Base-by-base conservation (phyloP, 2,797 vertebrate genomes). In the Novumbra hubbsi region DNA sequence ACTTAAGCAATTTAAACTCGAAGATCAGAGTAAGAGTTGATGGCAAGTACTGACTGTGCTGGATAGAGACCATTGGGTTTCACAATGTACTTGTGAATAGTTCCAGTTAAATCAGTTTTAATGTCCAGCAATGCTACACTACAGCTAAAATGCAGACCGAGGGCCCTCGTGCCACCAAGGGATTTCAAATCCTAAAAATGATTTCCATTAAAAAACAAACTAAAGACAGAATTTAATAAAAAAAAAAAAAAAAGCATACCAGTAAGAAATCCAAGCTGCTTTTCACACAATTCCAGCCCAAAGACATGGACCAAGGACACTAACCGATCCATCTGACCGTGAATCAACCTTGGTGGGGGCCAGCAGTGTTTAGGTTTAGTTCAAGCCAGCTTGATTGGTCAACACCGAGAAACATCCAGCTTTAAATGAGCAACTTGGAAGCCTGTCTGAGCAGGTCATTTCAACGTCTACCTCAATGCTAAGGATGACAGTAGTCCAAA, bases 351-450 rank as follows among this genome's bases (percentile, higher is more conserved):
- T 32, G 41, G 71, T 68, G 45, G 65, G 55, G 50, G 70, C 48
- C 11, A 2, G 27, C 28, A 24, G 38, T 62, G 8, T 41, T 75
- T 30, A 12, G 76, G 64, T 30, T 73, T 45, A 72, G 74, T 73
- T 76, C 69, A 80, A 78, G 73, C 72, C 68, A 50, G 71, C 73
- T 78, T 76, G 71, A 69, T 73, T 52, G 52, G 30, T 52, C 27
- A 30, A 73, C 55, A 76, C 17, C 52, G 63, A 69, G 52, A 27
- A 41, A 64, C 38, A 24, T 75, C 68, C 41, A 21, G 16, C 17
- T 14, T 62, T 24, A 14, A 14, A 72, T 27, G 57, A 24, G 19
- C 55, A 21, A 24, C 32, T 2, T 41, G 30, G 63, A 67, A 41
- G 45, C 34, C 21, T 21, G 1, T 24, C 34, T 67, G 30, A n/a